These are phyloP conservation scores for Ptyas mucosa DNA, from an alignment of 2,113 vertebrate genomes.

Conservation along the genomic window DNA sequence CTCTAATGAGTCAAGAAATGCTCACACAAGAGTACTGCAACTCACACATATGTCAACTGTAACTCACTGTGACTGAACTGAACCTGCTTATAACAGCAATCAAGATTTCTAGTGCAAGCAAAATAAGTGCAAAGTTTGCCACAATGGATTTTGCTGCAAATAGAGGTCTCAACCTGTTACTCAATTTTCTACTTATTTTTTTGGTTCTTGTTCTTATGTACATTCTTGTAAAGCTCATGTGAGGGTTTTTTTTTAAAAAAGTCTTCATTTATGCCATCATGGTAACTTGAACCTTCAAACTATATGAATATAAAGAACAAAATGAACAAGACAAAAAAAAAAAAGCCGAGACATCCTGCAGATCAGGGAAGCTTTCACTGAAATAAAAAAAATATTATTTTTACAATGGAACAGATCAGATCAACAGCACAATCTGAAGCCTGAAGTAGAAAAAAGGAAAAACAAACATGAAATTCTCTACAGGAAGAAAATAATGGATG, in stretches of 20 bases:
- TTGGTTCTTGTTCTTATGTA: conserved; percentile 74
- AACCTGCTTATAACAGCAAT: conserved; percentile 15
- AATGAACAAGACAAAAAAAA: conserved; percentile 8
- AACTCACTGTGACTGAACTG: background rate
- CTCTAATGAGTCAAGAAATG: background rate
- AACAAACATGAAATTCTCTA: background rate
- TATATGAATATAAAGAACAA: background rate
- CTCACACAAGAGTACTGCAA: background rate
- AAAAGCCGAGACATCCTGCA: background rate
- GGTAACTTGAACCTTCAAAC: conserved; percentile 11
- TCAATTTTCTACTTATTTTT: conserved; percentile 78
- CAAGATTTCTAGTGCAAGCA: conserved; percentile 32
- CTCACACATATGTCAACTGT: background rate
- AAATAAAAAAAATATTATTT: background rate
- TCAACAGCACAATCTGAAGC: background rate
- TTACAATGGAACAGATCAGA: background rate
- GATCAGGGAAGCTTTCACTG: background rate
- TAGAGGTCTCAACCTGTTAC: conserved; percentile 74
- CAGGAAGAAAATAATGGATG: background rate
- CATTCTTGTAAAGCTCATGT: conserved; percentile 77
- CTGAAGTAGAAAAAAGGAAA: background rate
- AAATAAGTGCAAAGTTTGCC: conserved; percentile 31
- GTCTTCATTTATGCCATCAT: background rate
- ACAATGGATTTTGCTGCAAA: conserved; percentile 72
- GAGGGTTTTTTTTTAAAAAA: conserved; percentile 16